Conservation (phyloP, 2,797 vertebrate genomes). For the Pachyuromys duprasi region DNA sequence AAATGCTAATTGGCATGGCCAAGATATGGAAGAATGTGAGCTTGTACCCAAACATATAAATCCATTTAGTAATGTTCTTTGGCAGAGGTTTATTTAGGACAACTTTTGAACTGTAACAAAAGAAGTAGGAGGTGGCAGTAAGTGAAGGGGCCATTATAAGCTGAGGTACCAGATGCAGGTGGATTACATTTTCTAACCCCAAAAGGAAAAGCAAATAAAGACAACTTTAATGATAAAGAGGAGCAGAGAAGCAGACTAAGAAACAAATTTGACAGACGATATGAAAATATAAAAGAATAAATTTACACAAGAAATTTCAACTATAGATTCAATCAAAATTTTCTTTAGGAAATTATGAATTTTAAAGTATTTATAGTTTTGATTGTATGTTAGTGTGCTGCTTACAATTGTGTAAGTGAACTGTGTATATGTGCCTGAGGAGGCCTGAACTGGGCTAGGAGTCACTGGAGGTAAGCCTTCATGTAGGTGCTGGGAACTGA, state of each 20-base stretch:
- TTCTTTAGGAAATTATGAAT: not conserved
- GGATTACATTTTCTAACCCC: not conserved
- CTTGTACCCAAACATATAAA: constrained; percentile 2
- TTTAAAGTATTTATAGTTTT: not conserved
- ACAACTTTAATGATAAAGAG: not conserved
- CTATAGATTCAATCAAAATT: not conserved
- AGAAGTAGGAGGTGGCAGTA: not conserved
- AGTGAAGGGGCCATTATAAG: not conserved
- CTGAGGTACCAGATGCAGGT: not conserved
- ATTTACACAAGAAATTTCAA: not conserved
- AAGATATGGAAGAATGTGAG: not conserved
- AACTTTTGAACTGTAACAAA: not conserved
- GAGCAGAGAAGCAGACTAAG: not conserved
- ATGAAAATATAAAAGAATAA: not conserved
- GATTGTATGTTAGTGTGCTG: not conserved
- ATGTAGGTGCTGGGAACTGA: not conserved
- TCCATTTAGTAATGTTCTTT: not conserved
- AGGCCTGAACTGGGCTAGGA: not conserved
- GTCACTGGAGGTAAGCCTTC: not conserved
- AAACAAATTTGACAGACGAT: constrained; percentile 6
- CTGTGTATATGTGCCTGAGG: too few relatives aligned
- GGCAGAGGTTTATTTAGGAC: not conserved
- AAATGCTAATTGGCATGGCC: not conserved
- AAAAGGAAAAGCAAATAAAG: not conserved
- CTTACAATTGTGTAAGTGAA: not conserved